phyloP scores from a whole-genome alignment of 2,888 invertebrate species.

The Abrostola triplasia region DNA sequence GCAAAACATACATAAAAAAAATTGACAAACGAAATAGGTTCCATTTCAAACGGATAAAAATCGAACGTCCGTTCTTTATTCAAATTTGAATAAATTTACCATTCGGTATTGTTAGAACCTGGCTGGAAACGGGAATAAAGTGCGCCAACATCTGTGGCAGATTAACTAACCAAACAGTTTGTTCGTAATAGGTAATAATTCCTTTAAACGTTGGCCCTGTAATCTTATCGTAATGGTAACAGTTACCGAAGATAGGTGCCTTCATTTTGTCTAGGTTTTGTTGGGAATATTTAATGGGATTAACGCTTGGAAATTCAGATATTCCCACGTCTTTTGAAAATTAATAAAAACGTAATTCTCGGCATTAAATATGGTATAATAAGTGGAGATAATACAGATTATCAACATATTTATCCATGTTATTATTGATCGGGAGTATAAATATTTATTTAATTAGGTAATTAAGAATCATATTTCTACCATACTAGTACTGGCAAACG shows the following conservation, averaged over 20 bases:
- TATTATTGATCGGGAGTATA: too few relatives aligned
- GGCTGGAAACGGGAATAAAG: slow-evolving; percentile 10
- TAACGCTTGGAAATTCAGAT: background rate
- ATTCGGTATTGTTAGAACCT: slow-evolving; percentile 16
- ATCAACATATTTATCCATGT: too few relatives aligned
- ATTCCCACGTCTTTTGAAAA: too few relatives aligned
- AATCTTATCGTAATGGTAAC: slow-evolving; percentile 48
- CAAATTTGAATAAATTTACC: slow-evolving; percentile 15
- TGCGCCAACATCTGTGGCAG: slow-evolving; percentile 31
- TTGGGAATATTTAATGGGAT: slow-evolving; percentile 13
- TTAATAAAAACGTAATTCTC: too few relatives aligned
- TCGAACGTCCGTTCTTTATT: slow-evolving; percentile 10
- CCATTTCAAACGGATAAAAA: slow-evolving; percentile 6
- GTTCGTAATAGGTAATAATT: slow-evolving; percentile 49
- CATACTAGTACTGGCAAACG: too few relatives aligned
- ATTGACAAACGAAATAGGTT: slow-evolving; percentile 11
- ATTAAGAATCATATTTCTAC: too few relatives aligned
- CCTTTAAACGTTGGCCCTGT: slow-evolving; percentile 38
- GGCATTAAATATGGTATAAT: too few relatives aligned
- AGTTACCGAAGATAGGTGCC: slow-evolving; percentile 36
- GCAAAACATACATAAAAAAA: background rate
- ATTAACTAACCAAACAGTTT: slow-evolving; percentile 45
- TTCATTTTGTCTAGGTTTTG: slow-evolving; percentile 25
- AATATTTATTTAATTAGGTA: too few relatives aligned
- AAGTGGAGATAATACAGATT: too few relatives aligned